phyloP scores from a whole-genome alignment of 2,888 invertebrate species.

The Iselma pallidipennis region DNA sequence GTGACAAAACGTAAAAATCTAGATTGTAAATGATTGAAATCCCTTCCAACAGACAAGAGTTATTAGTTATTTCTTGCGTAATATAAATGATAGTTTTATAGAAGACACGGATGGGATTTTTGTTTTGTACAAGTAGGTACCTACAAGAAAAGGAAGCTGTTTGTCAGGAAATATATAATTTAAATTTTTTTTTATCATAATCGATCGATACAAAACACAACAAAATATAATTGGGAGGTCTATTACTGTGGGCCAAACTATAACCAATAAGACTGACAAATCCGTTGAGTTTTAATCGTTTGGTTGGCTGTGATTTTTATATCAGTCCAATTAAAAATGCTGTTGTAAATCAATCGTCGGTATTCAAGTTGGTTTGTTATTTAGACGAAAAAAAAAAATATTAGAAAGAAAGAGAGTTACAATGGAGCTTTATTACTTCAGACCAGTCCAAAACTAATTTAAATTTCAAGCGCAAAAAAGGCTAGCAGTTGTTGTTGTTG shows the following conservation, averaged over 20 bases:
- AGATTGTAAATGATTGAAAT: too few species aligned
- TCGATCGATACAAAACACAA: too few species aligned
- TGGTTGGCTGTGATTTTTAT: slow-evolving; percentile 13
- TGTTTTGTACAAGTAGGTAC: too few species aligned
- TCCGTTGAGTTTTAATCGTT: not conserved
- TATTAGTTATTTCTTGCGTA: too few species aligned
- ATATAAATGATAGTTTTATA: too few species aligned
- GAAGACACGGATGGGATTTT: too few species aligned
- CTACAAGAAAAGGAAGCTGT: too few species aligned
- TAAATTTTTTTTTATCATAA: too few species aligned
- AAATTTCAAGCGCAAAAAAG: slow-evolving; percentile 14
- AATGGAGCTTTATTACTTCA: slow-evolving; percentile 1
- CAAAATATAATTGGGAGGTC: not conserved
- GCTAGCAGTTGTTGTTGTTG: not conserved
- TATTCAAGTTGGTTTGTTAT: not conserved
- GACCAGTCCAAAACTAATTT: slow-evolving; percentile 16
- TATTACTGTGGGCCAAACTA: not conserved
- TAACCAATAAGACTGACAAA: not conserved
- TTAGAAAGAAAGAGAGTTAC: not conserved
- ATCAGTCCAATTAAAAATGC: slow-evolving; percentile 17
- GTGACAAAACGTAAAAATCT: too few species aligned
- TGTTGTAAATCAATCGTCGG: slow-evolving; percentile 15
- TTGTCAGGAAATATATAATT: not conserved
- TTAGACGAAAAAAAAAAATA: not conserved
- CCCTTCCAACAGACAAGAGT: too few species aligned